phyloP scores from a whole-genome alignment of 2,113 vertebrate genomes.

The Hystrix brachyura region DNA sequence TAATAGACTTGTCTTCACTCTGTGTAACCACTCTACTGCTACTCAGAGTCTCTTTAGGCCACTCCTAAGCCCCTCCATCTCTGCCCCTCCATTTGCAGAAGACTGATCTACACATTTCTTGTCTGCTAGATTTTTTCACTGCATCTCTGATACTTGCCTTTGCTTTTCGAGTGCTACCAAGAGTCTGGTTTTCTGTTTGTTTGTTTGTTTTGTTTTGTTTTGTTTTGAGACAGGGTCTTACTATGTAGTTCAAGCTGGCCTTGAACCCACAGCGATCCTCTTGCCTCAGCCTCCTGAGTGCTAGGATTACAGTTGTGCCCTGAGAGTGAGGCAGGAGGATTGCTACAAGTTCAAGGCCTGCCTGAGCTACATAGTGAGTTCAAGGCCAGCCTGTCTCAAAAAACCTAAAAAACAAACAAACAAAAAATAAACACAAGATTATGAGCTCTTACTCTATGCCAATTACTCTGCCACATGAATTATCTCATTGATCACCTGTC shows the following conservation, averaged over 20 bases:
- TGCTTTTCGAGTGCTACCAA: background rate
- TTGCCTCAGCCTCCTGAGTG: background rate
- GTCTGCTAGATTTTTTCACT: background rate
- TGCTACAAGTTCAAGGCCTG: too few species aligned
- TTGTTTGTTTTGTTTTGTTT: too few species aligned
- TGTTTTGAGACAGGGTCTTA: background rate
- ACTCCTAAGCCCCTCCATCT: background rate
- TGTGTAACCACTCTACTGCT: background rate
- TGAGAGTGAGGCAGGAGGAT: too few species aligned
- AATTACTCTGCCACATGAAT: background rate
- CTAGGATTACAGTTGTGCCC: background rate
- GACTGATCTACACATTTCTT: background rate
- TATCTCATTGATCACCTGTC: background rate
- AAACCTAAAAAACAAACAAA: too few species aligned
- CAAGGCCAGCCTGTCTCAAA: too few species aligned
- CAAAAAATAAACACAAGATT: background rate
- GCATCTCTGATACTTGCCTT: background rate
- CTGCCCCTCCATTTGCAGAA: background rate
- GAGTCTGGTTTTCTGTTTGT: background rate
- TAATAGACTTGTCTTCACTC: background rate
- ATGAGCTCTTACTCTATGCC: background rate
- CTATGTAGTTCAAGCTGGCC: background rate
- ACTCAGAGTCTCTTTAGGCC: background rate
- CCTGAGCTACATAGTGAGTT: too few species aligned
- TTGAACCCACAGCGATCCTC: background rate